Base-by-base conservation (phyloP, 2,113 vertebrate genomes). In the Chaetops frenatus region DNA sequence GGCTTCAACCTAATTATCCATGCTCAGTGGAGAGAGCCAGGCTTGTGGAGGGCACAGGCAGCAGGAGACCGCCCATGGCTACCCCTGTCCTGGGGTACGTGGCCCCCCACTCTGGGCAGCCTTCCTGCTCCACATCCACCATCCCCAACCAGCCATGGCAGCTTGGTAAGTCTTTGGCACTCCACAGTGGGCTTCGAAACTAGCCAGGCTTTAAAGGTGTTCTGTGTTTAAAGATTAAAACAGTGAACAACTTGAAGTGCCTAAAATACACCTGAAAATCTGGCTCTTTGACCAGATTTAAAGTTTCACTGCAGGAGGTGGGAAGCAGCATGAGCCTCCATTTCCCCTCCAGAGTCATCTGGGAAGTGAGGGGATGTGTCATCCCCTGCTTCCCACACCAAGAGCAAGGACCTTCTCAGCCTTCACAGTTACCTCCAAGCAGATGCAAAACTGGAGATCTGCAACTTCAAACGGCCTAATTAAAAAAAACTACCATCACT, bases 221-320 rank as follows among this genome's bases (percentile, higher is more conserved):
- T 74, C 62, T 71, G 33, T 35, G 40, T 50, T 65, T 66, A 58
- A 88, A 76, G 27, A 83, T 44, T 61, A 38, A 92, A 88, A 81
- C 15, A 73, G 35, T 1, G 1, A 77, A 61, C 0, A 0, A 53
- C 31, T 29, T 45, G 50, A 80, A 80, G 67, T 0, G 10, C 54
- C 42, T 73, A 40, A 87, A 91, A 77, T 12, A 54, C 33, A 76
- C 71, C 60, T 83, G 71, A 36, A 95, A 83, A 67, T 31, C 28
- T 77, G 62, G 8, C 60, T 78, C 20, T 85, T 74, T 57, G 56
- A 54, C 47, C 54, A 45, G 28, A 22, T 62, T 56, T 51, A 44
- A 91, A 88, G 33, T 86, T 51, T 70, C 71, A 36, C 53, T 0
- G 0, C 28, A 82, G 56, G 24, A 19, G 19, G 45, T 28, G 35